Evolutionary conservation across 1,140 invertebrate species (phyloP).

Genomic region (Halotydeus destructor): DNA sequence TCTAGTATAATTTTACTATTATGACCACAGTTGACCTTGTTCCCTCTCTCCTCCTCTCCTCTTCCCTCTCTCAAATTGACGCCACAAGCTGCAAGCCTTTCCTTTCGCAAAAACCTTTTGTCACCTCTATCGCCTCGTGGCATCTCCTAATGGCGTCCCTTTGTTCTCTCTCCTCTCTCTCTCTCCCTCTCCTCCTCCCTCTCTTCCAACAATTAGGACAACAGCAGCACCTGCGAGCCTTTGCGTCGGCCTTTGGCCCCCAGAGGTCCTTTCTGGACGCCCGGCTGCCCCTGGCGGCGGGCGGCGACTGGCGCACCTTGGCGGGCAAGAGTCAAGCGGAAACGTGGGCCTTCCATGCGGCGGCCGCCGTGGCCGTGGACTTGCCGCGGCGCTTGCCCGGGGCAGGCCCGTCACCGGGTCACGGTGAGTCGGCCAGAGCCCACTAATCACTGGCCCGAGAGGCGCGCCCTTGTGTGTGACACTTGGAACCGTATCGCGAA

Average conservation of each 20-base stretch:
- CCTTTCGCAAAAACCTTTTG: too few relatives aligned
- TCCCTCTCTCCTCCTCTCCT: neutral
- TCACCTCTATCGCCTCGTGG: too few relatives aligned
- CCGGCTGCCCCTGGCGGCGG: slow-evolving; percentile 48
- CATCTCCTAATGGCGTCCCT: too few relatives aligned
- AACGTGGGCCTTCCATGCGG: slow-evolving; percentile 12
- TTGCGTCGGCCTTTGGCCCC: slow-evolving; percentile 17
- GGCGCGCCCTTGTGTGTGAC: too few relatives aligned
- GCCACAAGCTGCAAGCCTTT: neutral
- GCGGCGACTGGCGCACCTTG: slow-evolving; percentile 30
- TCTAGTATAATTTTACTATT: neutral
- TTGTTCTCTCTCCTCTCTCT: too few relatives aligned
- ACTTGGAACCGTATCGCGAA: too few relatives aligned
- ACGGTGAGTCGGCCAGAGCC: too few relatives aligned
- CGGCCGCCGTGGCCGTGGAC: slow-evolving; percentile 12
- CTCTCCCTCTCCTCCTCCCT: too few relatives aligned
- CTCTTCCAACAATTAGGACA: too few relatives aligned
- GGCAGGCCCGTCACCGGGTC: neutral
- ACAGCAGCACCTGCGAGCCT: slow-evolving; percentile 19
- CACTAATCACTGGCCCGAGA: too few relatives aligned
- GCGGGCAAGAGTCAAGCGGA: slow-evolving; percentile 16
- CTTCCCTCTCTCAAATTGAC: neutral
- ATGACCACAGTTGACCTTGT: neutral
- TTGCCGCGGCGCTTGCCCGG: slow-evolving; percentile 11
- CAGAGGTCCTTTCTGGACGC: slow-evolving; percentile 15